Base-by-base conservation (phyloP, 2,797 vertebrate genomes). In the Betta splendens region DNA sequence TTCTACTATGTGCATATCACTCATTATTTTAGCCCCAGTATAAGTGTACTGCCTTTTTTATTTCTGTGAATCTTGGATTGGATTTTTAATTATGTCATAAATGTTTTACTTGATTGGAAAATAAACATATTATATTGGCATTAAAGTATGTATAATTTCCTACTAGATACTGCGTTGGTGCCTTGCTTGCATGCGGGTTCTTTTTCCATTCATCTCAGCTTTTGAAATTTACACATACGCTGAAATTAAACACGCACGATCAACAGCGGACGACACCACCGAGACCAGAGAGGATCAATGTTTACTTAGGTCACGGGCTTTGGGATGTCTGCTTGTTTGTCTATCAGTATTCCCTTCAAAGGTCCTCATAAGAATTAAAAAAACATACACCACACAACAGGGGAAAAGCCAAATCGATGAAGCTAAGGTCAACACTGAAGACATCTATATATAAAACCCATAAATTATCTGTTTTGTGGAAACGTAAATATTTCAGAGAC, bases 41-140 rank as follows among this genome's bases (percentile, higher is more conserved):
- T 80, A 86, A 66, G 54, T 85, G 74, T 87, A 84, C 75, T 87
- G 84, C 79, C 72, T 83, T 85, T 72, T 77, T 81, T 62, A 68
- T 83, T 81, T 83, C 78, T 85, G 83, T 90, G 85, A 85, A 86
- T 77, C 85, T 81, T 85, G 83, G 73, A 77, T 84, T 87, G 77
- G 79, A 84, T 89, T 86, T 80, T 78, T 71, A 80, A 87, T 81
- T 53, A 81, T 79, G 80, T 90, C 75, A 82, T 82, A 81, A 87
- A 86, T 85, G 83, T 87, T 87, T 85, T 84, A 87, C 83, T 85
- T 87, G 80, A 89, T 86, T 89, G 84, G 78, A 86, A 87, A 89
- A 86, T 87, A 88, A 91, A 86, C 74, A 37, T 83, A 89, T 88
- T 86, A 81, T 87, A 85, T 83, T 83, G 77, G 72, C 77, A 88